Conservation (phyloP, 2,113 vertebrate species). For the Thunnus thynnus region DNA sequence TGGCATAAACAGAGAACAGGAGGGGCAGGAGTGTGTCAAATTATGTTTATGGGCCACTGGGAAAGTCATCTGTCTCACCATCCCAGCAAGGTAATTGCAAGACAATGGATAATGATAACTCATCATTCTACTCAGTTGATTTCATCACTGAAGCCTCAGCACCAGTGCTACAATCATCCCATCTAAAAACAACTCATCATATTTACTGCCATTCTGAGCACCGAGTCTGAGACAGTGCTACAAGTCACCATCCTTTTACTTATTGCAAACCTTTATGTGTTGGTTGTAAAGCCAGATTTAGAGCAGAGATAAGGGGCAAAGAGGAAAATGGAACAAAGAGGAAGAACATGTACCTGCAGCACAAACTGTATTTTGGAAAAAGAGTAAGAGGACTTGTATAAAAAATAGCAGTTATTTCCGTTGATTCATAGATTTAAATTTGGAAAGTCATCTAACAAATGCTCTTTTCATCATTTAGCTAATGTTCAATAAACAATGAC, state of each 20-base stretch:
- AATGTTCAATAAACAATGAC: neutral
- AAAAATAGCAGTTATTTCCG: too few relatives aligned
- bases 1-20: constrained; percentile 25
- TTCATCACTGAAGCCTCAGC: constrained; percentile 56
- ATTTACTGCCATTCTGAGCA: constrained; percentile 36
- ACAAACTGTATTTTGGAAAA: neutral
- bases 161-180: neutral
- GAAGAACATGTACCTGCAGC: neutral
- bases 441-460: neutral
- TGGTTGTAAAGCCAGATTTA: neutral
- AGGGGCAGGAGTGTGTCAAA: constrained; percentile 30
- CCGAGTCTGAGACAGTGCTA: neutral
- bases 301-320: neutral
- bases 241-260: constrained; percentile 14
- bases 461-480: neutral
- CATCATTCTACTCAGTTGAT: constrained; percentile 73
- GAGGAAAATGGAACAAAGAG: too few relatives aligned
- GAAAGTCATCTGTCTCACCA: constrained; percentile 54
- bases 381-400: too few relatives aligned
- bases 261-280: constrained; percentile 1
- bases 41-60: constrained; percentile 48
- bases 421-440: neutral
- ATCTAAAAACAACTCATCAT: constrained; percentile 49
- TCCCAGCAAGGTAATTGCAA: constrained; percentile 61
- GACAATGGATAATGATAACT: constrained; percentile 65